Evolutionary conservation across 2,888 invertebrate genomes (phyloP), one percentile per base, ranked within the genome.

Genomic region (Polyommatus iphigenia): DNA sequence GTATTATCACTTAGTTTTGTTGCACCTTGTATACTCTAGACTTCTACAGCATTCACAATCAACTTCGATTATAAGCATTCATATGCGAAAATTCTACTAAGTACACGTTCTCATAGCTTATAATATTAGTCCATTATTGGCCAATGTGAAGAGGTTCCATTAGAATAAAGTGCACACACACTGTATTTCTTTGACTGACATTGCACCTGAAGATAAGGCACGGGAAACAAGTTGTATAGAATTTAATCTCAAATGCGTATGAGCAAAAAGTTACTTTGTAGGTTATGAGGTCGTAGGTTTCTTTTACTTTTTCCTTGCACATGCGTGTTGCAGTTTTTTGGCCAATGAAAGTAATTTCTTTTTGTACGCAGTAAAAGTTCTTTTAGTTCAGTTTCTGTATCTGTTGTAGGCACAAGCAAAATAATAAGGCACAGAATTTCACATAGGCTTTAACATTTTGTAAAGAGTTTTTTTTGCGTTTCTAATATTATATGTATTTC

Each of bases 281-380:
- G 41, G 73, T 73, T 73, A 20, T n/a, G 73, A 41, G 73, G 73
- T 41, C 73, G 73, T 46, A 73, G 24, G 41, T 73, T 73, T 73
- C 73, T 73, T 73, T 41, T 15, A 73, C 41, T 15, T 73, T 72
- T 73, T 73, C 46, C 67, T 32, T 67, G 29, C 67, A 29, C 32
- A 32, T 32, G 67, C 76, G 62, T 75, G 75, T 32, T 71, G 67
- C 32, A 77, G 67, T 75, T 79, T 72, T 72, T 73, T 73, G 46
- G 41, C 73, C 24, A 20, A 0, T 29, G 46, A 67, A 46, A 67
- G 13, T 24, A 50, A 71, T 77, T 50, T 67, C 46, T 77, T 77
- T 77, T 77, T 62, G 59, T 59, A 59, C 20, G 8, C 59, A 59
- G 54, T 54, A 54, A 54, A 54, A 15, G 54, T n/a, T n/a, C n/a